These are phyloP conservation scores for Himalopsyche kuldschensis DNA, from an alignment of 2,888 invertebrate genomes.

Conservation along the genomic window DNA sequence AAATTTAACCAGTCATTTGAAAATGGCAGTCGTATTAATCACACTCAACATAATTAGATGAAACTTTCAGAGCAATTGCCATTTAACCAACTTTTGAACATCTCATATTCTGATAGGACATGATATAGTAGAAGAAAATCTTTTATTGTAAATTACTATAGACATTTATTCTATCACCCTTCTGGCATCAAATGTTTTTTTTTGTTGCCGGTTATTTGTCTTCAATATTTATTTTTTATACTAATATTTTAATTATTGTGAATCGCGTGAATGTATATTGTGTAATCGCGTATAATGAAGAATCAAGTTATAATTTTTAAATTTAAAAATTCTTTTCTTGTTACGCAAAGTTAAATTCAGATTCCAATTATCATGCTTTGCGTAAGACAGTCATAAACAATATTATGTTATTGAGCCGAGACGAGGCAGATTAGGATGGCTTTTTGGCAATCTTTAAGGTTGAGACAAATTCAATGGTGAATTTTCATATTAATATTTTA, in stretches of 20 bases:
- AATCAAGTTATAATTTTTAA: too few relatives aligned
- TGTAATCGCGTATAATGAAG: too few relatives aligned
- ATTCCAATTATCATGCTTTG: too few relatives aligned
- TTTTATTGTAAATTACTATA: not conserved
- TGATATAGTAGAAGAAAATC: not conserved
- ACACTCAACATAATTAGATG: not conserved
- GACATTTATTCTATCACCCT: not conserved
- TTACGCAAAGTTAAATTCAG: too few relatives aligned
- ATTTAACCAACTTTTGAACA: not conserved
- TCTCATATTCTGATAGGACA: not conserved
- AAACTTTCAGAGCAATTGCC: not conserved
- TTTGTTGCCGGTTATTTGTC: not conserved
- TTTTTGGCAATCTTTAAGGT: not conserved
- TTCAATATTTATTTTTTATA: not conserved
- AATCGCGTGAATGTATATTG: too few relatives aligned
- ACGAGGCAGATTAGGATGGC: too few relatives aligned
- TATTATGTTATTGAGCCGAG: too few relatives aligned
- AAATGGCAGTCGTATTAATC: not conserved
- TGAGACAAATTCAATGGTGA: not conserved
- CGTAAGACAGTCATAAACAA: too few relatives aligned
- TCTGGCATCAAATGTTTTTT: not conserved
- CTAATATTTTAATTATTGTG: not conserved
- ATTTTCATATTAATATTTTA: not conserved
- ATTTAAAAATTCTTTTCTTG: too few relatives aligned
- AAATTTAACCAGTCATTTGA: not conserved